Evolutionary conservation across 1,140 invertebrate genomes (phyloP).

Genomic region (Ruditapes philippinarum): DNA sequence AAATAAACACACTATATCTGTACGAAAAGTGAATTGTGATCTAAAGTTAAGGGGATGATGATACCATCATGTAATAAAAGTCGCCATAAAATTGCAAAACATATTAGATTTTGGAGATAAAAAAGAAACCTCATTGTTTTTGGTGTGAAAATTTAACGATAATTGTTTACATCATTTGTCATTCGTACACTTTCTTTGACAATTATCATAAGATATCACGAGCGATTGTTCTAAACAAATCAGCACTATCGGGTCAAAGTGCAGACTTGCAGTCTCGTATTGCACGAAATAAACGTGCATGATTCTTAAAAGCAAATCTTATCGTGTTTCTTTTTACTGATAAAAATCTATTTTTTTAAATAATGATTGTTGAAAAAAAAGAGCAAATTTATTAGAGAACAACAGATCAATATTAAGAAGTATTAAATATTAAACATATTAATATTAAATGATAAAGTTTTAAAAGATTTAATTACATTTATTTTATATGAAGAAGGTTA

Average conservation of each 20-base stretch:
- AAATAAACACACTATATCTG: too few relatives aligned
- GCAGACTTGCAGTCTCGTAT: neutral
- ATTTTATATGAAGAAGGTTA: too few relatives aligned
- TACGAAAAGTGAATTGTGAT: too few relatives aligned
- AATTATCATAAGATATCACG: slow-evolving; percentile 14
- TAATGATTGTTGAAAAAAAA: neutral
- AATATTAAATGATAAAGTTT: too few relatives aligned
- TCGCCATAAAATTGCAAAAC: neutral
- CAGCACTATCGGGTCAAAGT: neutral
- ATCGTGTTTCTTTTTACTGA: too few relatives aligned
- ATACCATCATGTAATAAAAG: neutral
- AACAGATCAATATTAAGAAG: too few relatives aligned
- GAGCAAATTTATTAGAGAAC: too few relatives aligned
- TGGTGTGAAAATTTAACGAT: neutral
- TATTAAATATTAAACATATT: too few relatives aligned
- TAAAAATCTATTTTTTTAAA: neutral
- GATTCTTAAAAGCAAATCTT: too few relatives aligned
- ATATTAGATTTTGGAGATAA: neutral
- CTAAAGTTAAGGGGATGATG: too few relatives aligned
- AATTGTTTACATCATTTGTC: neutral
- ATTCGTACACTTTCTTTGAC: neutral
- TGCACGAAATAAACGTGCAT: neutral
- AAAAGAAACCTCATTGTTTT: neutral
- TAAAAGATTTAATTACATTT: too few relatives aligned
- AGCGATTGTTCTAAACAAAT: neutral